Evolutionary conservation across 2,888 invertebrate species (phyloP), one percentile per base, ranked within the genome.

Genomic region (Cheilosia grossa): DNA sequence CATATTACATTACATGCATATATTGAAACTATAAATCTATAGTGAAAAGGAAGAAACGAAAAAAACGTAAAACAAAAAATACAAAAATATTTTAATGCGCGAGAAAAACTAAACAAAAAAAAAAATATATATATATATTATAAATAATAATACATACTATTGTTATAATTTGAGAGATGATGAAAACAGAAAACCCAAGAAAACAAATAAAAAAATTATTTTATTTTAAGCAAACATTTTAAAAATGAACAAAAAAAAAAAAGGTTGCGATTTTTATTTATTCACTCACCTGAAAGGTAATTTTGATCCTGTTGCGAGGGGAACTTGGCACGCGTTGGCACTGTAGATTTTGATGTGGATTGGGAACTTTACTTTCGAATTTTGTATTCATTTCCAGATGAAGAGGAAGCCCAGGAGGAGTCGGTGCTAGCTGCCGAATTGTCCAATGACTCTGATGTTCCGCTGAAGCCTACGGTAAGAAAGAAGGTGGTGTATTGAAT

Each of bases 401-500:
- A 91, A 83, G 91, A 91, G 82, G 91, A 91, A 63, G 90, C 89
- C 9, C 89, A 88, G 40, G 91, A 92, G 72, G 91, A 91, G 58
- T 89, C 89, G 47, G 90, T 90, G 9, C 90, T 90, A 79, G 90
- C 89, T 47, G 91, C 91, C 7, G 91, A 91, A 87, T 87, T 90
- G 19, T 92, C 91, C 6, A 91, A 91, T 87, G 91, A 92, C 86
- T 92, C 91, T 33, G 91, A 92, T 89, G 91, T 91, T 15, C 91
- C 91, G 19, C 87, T 92, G 61, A 92, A 92, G 79, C 90, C 91
- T 24, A 91, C 90, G 86, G 91, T 91, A 87, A 91, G 90, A 72
- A 75, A 72, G 75, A 81, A 85, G 85, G 83, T 85, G 80, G 83
- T 80, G 83, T 85, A 85, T 85, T 85, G 19, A 51, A 47, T 5